Base-by-base conservation (phyloP, 1,140 invertebrate genomes). In the Drosophila ananassae region DNA sequence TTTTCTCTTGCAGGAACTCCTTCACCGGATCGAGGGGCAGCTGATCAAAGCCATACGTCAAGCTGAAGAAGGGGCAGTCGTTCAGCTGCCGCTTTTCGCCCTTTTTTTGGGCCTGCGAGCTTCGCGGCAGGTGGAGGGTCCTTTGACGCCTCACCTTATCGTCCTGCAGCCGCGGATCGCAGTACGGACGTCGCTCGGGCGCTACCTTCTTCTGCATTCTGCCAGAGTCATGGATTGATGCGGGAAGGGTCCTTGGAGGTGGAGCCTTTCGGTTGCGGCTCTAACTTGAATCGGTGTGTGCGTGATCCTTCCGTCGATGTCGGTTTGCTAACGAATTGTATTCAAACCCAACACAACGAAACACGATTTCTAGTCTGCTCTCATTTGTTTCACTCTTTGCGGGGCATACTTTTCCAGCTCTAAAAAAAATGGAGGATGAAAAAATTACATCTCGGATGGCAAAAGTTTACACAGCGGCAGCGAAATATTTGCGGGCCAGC, bases 1-100 rank as follows among this genome's bases (percentile, higher is more conserved):
- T 92, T 58, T 92, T 91, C 50, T 92, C 90, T 13, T 50, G 22
- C 0, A 92, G 47, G 46, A 79, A 92, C 12, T 80, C 76, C 62
- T 82, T 91, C 3, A 82, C 58, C 0, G 91, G 91, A 69, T 92
- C 91, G 22, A 92, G 32, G 0, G 91, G 91, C 60, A 92, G 48
- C 51, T 92, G 68, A 75, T 92, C 91, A 8, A 82, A 91, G 8
- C 73, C 46, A 56, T 92, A 90, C 10, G 58, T 53, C 34, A 92
- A 62, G 10, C 62, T 55, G 46, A 85, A 92, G 25, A 92, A 92
- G 13, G 90, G 91, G 10, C 87, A 90, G 44, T 92, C 91, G 41
- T 90, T 90, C 9, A 92, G 69, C 5, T 82, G 89, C 0, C 89
- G 54, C 37, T 75, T 73, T 5, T 58, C 79, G 0, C 53, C 51